A percentile compares a stretch with the other conserved stretches of the same genome.
Evolutionary conservation across 2,888 invertebrate species (phyloP).

Genomic region (Spodoptera picta): DNA sequence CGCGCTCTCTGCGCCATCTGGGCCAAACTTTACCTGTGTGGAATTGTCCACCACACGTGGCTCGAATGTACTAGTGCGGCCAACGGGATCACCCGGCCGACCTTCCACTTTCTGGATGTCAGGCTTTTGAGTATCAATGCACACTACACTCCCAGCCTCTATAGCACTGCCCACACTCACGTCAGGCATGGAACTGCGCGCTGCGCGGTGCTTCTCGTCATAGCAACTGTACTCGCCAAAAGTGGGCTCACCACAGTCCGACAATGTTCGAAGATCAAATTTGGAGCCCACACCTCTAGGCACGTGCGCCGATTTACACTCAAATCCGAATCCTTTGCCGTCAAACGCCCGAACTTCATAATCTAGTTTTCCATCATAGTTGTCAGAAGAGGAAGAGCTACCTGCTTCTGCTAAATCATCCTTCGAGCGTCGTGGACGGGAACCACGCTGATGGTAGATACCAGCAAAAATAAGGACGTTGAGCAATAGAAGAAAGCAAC

Average conservation of each 20-base stretch:
- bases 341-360: constrained; percentile 87
- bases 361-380: constrained; percentile 89
- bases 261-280: constrained; percentile 85
- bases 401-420: constrained; percentile 93
- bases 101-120: constrained; percentile 86
- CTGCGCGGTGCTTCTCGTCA: constrained; percentile 89
- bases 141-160: constrained; percentile 87
- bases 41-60: constrained; percentile 86
- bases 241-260: constrained; percentile 86
- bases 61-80: constrained; percentile 85
- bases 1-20: constrained; percentile 77
- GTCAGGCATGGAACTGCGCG: constrained; percentile 89
- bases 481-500: constrained; percentile 93
- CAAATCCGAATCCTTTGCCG: constrained; percentile 87
- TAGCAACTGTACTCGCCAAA: constrained; percentile 91
- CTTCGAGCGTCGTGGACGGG: constrained; percentile 92
- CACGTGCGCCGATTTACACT: constrained; percentile 88
- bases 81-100: constrained; percentile 73
- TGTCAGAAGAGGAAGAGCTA: constrained; percentile 91
- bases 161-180: constrained; percentile 90
- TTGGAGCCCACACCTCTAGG: constrained; percentile 83
- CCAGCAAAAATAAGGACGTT: constrained; percentile 96
- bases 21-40: constrained; percentile 86
- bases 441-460: constrained; percentile 95
- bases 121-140: constrained; percentile 86